Evolutionary conservation across 2,113 vertebrate species (phyloP).

Genomic region (Cervus canadensis): DNA sequence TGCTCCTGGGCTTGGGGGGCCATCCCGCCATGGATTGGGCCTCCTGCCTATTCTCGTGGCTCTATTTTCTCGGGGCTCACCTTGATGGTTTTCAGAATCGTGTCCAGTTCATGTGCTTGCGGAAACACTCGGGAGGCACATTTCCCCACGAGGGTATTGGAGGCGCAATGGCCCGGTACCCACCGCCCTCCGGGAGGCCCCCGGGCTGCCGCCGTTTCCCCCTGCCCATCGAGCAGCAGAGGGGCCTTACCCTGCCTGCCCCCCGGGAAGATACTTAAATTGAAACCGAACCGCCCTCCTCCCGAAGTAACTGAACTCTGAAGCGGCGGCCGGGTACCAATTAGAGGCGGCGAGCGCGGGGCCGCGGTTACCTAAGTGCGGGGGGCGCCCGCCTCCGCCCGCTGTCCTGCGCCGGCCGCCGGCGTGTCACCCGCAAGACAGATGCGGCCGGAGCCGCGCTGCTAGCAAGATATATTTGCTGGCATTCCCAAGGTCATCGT

Average conservation of each 20-base stretch:
- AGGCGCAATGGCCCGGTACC: conserved; percentile 18
- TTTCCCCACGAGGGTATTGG: conserved; percentile 39
- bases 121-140: conserved; percentile 51
- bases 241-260: conserved; percentile 34
- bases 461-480: conserved; percentile 55
- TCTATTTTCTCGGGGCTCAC: conserved; percentile 46
- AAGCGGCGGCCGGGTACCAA: conserved; percentile 50
- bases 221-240: not conserved
- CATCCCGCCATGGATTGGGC: conserved; percentile 43
- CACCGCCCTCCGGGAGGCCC: not conserved
- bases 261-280: not conserved
- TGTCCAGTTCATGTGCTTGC: not conserved
- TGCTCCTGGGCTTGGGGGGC: conserved; percentile 53
- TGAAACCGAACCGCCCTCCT: conserved; percentile 43
- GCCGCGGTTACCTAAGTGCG: not conserved
- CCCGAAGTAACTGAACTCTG: conserved; percentile 44
- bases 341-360: conserved; percentile 46
- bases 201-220: not conserved
- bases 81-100: conserved; percentile 58
- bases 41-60: conserved; percentile 38
- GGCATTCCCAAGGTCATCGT: conserved; percentile 70
- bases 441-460: conserved; percentile 47
- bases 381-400: not conserved
- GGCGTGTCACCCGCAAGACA: conserved; percentile 34
- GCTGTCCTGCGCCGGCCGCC: conserved; percentile 36